Evolutionary conservation across 2,888 invertebrate species (phyloP).

Genomic region (Pterostichus madidus): DNA sequence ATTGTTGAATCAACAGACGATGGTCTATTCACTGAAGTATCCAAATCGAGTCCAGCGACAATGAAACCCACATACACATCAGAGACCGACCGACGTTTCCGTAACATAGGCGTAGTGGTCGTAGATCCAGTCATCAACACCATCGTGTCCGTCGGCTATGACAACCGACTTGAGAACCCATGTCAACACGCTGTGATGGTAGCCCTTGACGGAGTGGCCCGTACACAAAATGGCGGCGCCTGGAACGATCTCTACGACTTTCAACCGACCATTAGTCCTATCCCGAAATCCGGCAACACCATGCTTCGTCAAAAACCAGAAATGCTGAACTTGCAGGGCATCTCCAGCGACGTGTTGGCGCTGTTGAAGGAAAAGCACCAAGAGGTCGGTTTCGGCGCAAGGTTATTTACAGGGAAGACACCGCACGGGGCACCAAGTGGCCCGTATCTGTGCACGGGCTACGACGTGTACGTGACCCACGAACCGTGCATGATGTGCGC

Average conservation of each 20-base stretch:
- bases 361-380: conserved; percentile 75
- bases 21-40: conserved; percentile 35
- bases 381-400: conserved; percentile 78
- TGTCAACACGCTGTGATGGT: conserved; percentile 92
- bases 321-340: conserved; percentile 74
- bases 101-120: conserved; percentile 81
- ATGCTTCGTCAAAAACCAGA: conserved; percentile 66
- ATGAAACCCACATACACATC: conserved; percentile 52
- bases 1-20: conserved; percentile 67
- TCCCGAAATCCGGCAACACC: conserved; percentile 63
- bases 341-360: conserved; percentile 76
- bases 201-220: conserved; percentile 91
- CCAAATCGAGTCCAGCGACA: not conserved
- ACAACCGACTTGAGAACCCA: conserved; percentile 82
- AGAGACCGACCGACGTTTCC: conserved; percentile 71
- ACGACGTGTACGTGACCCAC: conserved; percentile 88
- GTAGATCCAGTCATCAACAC: conserved; percentile 85
- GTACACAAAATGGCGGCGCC: conserved; percentile 88
- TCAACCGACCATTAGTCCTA: conserved; percentile 43
- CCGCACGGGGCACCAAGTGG: conserved; percentile 76
- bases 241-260: conserved; percentile 76
- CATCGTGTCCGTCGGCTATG: conserved; percentile 84
- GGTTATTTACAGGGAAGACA: conserved; percentile 74
- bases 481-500: conserved; percentile 98
- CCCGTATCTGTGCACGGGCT: conserved; percentile 93